phyloP scores from a whole-genome alignment of 2,113 vertebrate species.

The Apteryx owenii region DNA sequence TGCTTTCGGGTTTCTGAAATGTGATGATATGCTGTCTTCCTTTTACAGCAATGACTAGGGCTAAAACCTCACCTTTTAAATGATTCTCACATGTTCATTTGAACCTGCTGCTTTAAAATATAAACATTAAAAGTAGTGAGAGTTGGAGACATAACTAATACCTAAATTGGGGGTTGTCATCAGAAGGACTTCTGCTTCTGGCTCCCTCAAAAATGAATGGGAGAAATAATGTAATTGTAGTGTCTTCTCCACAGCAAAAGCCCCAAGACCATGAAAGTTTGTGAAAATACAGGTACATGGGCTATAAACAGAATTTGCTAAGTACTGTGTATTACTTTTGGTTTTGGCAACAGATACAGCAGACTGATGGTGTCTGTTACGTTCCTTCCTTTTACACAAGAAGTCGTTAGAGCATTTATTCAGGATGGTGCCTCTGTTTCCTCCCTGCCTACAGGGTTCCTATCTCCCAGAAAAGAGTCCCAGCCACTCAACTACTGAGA shows the following conservation, averaged over 20 bases:
- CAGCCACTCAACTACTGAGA: background rate
- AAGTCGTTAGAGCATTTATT: background rate
- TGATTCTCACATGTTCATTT: background rate
- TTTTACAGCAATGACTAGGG: background rate
- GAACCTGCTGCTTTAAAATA: background rate
- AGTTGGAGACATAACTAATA: background rate
- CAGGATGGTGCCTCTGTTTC: background rate
- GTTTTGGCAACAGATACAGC: conserved; percentile 28
- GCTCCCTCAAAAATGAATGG: conserved; percentile 7
- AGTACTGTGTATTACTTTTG: conserved; percentile 28
- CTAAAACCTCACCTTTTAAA: background rate
- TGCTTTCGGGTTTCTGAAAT: background rate
- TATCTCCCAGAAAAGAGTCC: background rate
- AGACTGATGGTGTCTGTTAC: background rate
- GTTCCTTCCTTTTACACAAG: background rate
- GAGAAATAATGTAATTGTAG: background rate
- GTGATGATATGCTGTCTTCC: background rate
- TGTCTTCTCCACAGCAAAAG: conserved; percentile 4
- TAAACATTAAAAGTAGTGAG: background rate
- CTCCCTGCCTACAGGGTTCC: background rate
- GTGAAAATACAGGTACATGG: conserved; percentile 5
- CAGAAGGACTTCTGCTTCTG: conserved; percentile 2
- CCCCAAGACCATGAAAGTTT: background rate
- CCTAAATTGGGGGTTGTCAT: background rate
- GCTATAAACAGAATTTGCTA: conserved; percentile 27